Evolutionary conservation across 2,113 vertebrate species (phyloP), one percentile per base, ranked within the genome.

Genomic region (Perccottus glenii): DNA sequence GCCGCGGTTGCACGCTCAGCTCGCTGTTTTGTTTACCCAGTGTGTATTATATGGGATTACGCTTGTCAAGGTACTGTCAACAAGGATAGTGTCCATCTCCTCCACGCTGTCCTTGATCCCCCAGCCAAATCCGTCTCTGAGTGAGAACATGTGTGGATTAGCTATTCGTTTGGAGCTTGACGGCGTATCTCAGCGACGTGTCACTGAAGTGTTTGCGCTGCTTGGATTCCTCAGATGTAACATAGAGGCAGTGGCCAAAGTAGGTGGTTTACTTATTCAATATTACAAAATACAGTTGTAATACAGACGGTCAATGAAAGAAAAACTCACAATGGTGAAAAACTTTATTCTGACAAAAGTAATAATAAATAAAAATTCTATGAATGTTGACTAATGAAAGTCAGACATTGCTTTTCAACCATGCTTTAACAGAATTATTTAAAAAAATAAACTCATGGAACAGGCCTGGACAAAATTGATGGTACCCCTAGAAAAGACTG

Each of bases 31-130:
- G 91, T 92, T 92, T 92, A 91, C 79, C 82, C 87, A 67, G 64
- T 79, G 78, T 85, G 84, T 86, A 90, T 87, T 90, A 82, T 83
- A 77, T 60, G 70, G 90, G 88, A 91, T 93, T 93, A 89, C 79
- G 83, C 88, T 91, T 92, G 90, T 92, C 92, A 93, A 88, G 88
- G 86, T 90, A 92, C 89, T 92, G 92, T 92, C 92, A 93, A 90
- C 90, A 92, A 90, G 88, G 83, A 85, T 83, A 88, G 88, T 84
- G 91, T 90, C 90, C 90, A 80, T 91, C 89, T 91, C 87, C 84
- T 89, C 85, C 82, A 88, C 88, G 73, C 78, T 64, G 86, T 83
- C 89, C 90, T 89, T 89, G 85, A 90, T 87, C 88, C 86, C 74
- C 67, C 81, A 77, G 85, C 86, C 81, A 89, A 89, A 88, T 89